Conservation (phyloP, 2,113 vertebrate species). For the Urocitellus parryii region DNA sequence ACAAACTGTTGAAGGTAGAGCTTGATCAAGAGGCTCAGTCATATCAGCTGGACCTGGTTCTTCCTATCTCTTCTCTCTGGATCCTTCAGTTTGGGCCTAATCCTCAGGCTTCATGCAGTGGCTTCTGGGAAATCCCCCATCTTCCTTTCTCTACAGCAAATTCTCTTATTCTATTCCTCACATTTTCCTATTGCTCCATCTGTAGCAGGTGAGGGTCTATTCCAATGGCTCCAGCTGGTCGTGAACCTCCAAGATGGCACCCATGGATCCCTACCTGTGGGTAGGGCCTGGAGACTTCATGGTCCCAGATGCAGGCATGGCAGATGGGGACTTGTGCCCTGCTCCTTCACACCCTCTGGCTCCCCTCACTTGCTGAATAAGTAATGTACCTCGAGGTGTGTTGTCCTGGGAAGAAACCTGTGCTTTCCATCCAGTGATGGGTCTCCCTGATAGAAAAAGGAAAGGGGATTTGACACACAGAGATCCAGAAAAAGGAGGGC, state of each 20-base stretch:
- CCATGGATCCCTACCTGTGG: accelerated
- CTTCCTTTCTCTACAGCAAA: not conserved
- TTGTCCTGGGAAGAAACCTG: accelerated
- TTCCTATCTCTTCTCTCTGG: not conserved
- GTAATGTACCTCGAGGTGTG: accelerated
- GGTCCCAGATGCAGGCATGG: accelerated
- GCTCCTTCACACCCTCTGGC: accelerated
- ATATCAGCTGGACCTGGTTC: too few species aligned
- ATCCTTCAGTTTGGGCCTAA: accelerated
- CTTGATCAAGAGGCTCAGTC: not conserved
- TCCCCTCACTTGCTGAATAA: too few species aligned
- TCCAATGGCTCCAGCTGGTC: not conserved
- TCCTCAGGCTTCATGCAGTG: accelerated
- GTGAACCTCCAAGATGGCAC: too few species aligned
- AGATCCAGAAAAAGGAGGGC: not conserved
- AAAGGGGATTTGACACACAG: not conserved
- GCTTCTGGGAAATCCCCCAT: not conserved
- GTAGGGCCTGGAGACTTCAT: not conserved
- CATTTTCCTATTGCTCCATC: too few species aligned
- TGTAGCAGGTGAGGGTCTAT: not conserved
- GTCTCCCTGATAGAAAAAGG: not conserved
- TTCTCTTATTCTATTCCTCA: accelerated
- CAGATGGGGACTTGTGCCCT: not conserved
- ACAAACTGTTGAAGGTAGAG: not conserved
- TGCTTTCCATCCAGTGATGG: too few species aligned